A percentile compares a stretch with the other conserved stretches of the same genome.
Conservation (phyloP, 64 coral and sea anemone genomes). For the Platygyra sinensis region DNA sequence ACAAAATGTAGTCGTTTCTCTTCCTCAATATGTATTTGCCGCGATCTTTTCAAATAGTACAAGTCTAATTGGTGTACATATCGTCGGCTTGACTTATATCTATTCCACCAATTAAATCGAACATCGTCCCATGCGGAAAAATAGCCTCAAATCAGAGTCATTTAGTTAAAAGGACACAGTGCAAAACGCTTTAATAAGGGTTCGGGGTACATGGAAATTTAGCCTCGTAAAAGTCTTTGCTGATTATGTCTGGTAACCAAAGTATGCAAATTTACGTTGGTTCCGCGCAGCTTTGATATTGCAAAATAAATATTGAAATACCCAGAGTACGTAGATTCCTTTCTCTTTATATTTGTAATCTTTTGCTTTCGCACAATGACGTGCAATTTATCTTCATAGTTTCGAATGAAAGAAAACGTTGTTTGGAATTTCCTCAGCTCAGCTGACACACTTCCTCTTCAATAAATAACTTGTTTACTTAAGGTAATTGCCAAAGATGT, state of each 20-base stretch:
- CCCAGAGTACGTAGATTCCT: background rate
- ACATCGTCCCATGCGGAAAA: background rate
- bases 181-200: no score
- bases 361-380: background rate
- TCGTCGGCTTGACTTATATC: background rate
- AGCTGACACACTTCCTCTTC: background rate
- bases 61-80: slow-evolving; percentile 12
- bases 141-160: no score
- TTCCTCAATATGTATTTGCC: background rate
- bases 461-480: background rate
- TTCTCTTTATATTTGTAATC: background rate
- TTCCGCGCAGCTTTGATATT: background rate
- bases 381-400: background rate
- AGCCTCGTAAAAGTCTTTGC: background rate
- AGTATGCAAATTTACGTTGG: slow-evolving; percentile 15
- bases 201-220: background rate
- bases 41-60: background rate
- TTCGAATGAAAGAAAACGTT: background rate
- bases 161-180: no score
- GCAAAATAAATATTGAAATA: background rate
- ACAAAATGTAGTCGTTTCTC: no score
- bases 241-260: slow-evolving; percentile 2
- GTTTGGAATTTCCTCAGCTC: background rate
- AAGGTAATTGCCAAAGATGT: background rate
- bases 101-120: slow-evolving; percentile 24